phyloP scores from a whole-genome alignment of 2,888 invertebrate genomes.

The Caenorhabditis sp. region DNA sequence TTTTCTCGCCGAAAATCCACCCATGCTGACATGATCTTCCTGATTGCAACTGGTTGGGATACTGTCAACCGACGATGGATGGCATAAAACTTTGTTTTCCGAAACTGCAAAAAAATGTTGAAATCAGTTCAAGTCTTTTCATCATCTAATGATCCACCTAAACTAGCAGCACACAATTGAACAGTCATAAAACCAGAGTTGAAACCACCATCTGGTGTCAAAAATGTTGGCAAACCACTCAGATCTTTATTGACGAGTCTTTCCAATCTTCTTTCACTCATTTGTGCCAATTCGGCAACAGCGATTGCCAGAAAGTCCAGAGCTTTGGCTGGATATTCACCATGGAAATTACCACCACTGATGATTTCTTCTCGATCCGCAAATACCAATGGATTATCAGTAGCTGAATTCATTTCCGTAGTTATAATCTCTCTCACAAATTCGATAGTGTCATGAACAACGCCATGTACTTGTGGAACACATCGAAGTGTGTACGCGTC shows the following conservation, averaged over 20 bases:
- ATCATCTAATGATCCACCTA: constrained; percentile 73
- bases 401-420: constrained; percentile 78
- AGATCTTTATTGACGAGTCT: constrained; percentile 77
- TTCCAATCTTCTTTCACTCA: constrained; percentile 78
- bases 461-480: constrained; percentile 78
- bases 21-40: constrained; percentile 80
- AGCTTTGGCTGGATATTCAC: constrained; percentile 79
- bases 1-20: constrained; percentile 78
- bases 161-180: constrained; percentile 78
- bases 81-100: constrained; percentile 79
- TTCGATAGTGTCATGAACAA: constrained; percentile 78
- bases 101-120: constrained; percentile 74
- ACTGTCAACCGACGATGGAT: constrained; percentile 78
- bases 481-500: constrained; percentile 79
- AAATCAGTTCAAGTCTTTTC: constrained; percentile 3
- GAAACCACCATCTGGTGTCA: constrained; percentile 78
- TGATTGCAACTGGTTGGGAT: constrained; percentile 78
- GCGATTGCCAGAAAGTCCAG: constrained; percentile 78
- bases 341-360: constrained; percentile 79
- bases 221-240: constrained; percentile 78
- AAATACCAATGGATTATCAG: constrained; percentile 78
- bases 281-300: constrained; percentile 78
- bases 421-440: constrained; percentile 77
- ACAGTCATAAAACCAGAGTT: constrained; percentile 80
- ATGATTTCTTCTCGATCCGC: constrained; percentile 77